Evolutionary conservation across 2,888 invertebrate genomes (phyloP).

Genomic region (Eumacrocentrus americanus): DNA sequence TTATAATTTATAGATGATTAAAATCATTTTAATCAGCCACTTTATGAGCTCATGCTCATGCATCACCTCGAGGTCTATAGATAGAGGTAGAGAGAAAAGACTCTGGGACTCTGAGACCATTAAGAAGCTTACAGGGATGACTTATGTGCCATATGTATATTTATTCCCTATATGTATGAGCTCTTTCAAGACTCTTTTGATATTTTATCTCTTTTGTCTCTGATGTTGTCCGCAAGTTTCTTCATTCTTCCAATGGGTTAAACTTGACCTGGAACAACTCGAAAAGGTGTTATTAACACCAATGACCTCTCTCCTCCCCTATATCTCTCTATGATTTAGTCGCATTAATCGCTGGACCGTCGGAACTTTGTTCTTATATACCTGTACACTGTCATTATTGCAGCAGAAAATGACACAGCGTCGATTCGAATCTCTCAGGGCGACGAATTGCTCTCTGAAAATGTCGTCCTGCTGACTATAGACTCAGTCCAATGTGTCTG

Average conservation of each 20-base stretch:
- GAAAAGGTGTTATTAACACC: slow-evolving; percentile 60
- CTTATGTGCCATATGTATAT: slow-evolving; percentile 19
- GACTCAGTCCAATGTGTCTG: neutral
- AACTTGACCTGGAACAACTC: slow-evolving; percentile 46
- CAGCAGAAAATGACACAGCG: slow-evolving; percentile 26
- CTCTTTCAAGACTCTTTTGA: slow-evolving; percentile 11
- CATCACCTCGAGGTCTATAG: slow-evolving; percentile 1
- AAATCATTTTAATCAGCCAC: neutral
- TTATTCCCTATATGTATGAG: slow-evolving; percentile 19
- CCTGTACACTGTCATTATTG: slow-evolving; percentile 53
- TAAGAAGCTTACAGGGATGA: slow-evolving; percentile 18
- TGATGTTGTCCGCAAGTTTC: neutral
- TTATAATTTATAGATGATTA: neutral
- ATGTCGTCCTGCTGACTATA: neutral
- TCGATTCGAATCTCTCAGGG: neutral
- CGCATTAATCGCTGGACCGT: slow-evolving; percentile 57
- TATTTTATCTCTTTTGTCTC: slow-evolving; percentile 1
- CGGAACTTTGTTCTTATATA: slow-evolving; percentile 50
- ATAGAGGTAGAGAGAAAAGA: too few species aligned
- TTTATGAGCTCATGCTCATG: slow-evolving; percentile 19
- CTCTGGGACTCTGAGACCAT: slow-evolving; percentile 4
- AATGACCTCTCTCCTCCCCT: slow-evolving; percentile 47
- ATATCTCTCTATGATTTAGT: slow-evolving; percentile 57
- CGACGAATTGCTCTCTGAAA: neutral
- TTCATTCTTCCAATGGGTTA: slow-evolving; percentile 20